Evolutionary conservation across 2,797 vertebrate genomes (phyloP).

Genomic region (Hipposideros larvatus): DNA sequence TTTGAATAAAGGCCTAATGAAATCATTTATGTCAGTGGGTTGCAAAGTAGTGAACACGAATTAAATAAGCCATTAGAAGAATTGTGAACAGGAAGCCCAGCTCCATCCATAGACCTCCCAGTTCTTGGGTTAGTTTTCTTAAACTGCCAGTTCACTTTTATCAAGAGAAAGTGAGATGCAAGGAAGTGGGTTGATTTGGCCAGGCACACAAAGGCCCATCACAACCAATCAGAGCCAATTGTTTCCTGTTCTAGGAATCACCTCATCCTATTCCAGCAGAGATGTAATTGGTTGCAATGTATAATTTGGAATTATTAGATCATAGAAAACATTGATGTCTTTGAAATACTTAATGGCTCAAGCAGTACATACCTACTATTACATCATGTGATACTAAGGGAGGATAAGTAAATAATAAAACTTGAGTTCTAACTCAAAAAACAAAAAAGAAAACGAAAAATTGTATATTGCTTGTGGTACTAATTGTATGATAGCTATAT

Average conservation of each 20-base stretch:
- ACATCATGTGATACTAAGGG: too few relatives aligned
- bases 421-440: background rate
- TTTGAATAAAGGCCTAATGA: background rate
- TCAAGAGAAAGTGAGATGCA: background rate
- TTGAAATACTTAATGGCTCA: constrained; percentile 3
- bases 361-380: background rate
- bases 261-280: background rate
- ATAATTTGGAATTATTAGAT: background rate
- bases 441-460: background rate
- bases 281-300: background rate
- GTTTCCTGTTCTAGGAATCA: background rate
- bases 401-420: too few relatives aligned
- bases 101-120: too few relatives aligned
- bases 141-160: background rate
- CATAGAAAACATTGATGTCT: background rate
- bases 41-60: constrained; percentile 4
- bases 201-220: background rate
- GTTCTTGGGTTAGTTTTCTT: too few relatives aligned
- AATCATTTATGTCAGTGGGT: constrained; percentile 27
- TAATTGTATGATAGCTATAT: background rate
- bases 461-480: background rate
- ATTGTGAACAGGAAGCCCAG: too few relatives aligned
- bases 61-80: background rate
- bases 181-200: background rate
- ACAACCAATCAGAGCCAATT: background rate